These are phyloP conservation scores for Elegia similella DNA, from an alignment of 2,888 invertebrate species.

Conservation along the genomic window DNA sequence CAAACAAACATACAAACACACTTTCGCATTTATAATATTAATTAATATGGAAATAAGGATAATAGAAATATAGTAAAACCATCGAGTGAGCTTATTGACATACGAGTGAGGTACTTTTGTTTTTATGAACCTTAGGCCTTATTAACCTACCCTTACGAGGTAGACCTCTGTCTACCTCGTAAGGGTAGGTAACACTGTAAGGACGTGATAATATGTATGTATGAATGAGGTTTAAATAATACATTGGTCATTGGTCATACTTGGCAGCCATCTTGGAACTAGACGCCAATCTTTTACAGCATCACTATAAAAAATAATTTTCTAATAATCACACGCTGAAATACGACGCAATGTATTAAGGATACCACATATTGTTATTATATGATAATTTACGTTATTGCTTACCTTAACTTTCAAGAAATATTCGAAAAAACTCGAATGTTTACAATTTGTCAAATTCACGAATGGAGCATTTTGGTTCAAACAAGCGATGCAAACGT, in stretches of 20 bases:
- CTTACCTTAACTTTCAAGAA: conserved; percentile 45
- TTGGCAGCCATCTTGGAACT: conserved; percentile 38
- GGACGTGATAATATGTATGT: no score
- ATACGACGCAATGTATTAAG: neutral
- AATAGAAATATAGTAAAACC: no score
- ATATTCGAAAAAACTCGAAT: conserved; percentile 41
- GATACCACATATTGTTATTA: neutral
- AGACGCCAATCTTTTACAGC: conserved; percentile 42
- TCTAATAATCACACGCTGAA: conserved; percentile 6
- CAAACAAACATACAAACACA: no score
- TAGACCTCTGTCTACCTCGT: no score
- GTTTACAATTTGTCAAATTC: conserved; percentile 45
- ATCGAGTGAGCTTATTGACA: no score
- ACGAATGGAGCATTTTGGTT: conserved; percentile 36
- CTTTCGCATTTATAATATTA: no score
- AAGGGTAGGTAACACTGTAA: no score
- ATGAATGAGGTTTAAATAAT: no score
- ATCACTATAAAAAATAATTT: conserved; percentile 32
- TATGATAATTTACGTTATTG: conserved; percentile 10
- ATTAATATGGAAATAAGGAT: no score
- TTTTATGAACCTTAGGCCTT: no score
- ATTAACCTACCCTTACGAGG: no score
- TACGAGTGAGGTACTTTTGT: no score
- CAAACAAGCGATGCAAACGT: conserved; percentile 49
- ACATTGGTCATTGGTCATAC: conserved; percentile 4